Percentiles rank a stretch among this genome's conserved stretches.
phyloP scores from a whole-genome alignment of 2,888 invertebrate genomes.

The Orthosia gracilis region DNA sequence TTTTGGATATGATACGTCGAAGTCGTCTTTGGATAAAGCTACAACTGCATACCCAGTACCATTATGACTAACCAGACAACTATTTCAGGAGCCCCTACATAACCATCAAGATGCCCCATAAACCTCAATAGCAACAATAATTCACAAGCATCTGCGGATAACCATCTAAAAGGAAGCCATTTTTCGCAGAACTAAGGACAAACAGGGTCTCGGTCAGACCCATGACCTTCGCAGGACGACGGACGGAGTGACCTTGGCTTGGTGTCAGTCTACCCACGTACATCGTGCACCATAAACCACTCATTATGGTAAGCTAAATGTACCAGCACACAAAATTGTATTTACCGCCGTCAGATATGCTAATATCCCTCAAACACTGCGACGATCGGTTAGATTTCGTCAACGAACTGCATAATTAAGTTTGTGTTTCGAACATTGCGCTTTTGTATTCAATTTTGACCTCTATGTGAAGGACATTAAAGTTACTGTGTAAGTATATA shows the following conservation, averaged over 20 bases:
- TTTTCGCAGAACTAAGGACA: constrained; percentile 61
- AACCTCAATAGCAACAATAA: constrained; percentile 48
- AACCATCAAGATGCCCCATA: constrained; percentile 42
- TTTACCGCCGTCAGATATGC: constrained; percentile 58
- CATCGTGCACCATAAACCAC: constrained; percentile 67
- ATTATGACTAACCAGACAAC: constrained; percentile 11
- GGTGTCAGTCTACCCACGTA: constrained; percentile 74
- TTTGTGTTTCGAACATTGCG: constrained; percentile 57
- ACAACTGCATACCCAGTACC: constrained; percentile 7
- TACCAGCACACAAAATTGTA: constrained; percentile 62
- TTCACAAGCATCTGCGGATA: constrained; percentile 55
- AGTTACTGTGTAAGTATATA: constrained; percentile 36
- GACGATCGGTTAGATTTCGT: constrained; percentile 44
- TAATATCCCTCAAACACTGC: constrained; percentile 44
- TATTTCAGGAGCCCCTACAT: constrained; percentile 38
- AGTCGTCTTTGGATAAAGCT: neutral
- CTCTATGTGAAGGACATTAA: constrained; percentile 68
- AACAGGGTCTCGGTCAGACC: constrained; percentile 61
- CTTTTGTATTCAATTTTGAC: constrained; percentile 73
- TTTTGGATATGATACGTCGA: neutral
- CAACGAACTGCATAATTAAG: constrained; percentile 56
- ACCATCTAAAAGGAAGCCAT: constrained; percentile 56
- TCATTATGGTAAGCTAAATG: constrained; percentile 66
- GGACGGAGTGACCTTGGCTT: constrained; percentile 72
- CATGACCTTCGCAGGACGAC: constrained; percentile 72